Evolutionary conservation across 2,113 vertebrate species (phyloP).

Genomic region (Sporophila hypoxantha): DNA sequence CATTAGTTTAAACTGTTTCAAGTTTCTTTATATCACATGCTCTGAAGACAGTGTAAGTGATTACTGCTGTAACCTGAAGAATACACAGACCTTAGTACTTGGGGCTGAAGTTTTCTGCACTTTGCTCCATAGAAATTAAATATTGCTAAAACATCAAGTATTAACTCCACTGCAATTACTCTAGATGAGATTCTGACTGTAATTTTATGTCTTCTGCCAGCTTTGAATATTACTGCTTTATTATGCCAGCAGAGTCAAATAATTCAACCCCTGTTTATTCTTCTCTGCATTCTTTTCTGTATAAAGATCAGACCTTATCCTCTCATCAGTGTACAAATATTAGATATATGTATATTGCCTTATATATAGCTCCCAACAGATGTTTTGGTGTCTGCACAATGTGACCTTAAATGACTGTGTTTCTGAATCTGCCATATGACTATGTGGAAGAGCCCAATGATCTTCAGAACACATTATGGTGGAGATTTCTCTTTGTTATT

Average conservation of each 20-base stretch:
- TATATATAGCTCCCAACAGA: neutral
- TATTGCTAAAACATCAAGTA: neutral
- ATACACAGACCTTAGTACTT: neutral
- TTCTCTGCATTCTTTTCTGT: neutral
- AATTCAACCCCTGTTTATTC: neutral
- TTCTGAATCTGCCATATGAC: neutral
- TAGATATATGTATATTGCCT: neutral
- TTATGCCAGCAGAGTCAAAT: neutral
- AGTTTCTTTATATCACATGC: neutral
- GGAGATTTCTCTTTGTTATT: neutral
- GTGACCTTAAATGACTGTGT: neutral
- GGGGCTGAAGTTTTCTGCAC: neutral
- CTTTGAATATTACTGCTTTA: neutral
- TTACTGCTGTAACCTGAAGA: neutral
- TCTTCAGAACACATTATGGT: neutral
- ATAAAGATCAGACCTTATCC: neutral
- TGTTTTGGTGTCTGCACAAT: neutral
- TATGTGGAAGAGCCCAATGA: neutral
- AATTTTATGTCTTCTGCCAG: neutral
- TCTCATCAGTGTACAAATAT: neutral
- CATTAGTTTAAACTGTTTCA: neutral
- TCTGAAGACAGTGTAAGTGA: neutral
- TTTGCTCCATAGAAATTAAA: neutral
- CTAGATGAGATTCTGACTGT: neutral
- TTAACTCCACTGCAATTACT: neutral